These are phyloP conservation scores for Molorchus minor DNA, from an alignment of 2,888 invertebrate species.

Conservation along the genomic window DNA sequence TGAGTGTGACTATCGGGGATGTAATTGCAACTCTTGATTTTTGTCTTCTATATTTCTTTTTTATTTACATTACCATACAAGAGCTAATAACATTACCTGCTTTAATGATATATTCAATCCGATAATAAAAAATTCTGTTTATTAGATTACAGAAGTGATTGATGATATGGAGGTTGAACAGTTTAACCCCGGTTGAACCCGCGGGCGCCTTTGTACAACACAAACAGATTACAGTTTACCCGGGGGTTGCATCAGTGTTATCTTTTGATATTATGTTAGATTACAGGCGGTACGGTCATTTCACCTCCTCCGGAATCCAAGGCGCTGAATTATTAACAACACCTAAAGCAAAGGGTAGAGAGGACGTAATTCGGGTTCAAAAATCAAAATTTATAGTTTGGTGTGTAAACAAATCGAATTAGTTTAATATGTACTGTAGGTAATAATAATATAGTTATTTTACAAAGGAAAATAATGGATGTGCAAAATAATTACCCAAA, in stretches of 20 bases:
- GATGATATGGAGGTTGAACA: slow-evolving; percentile 15
- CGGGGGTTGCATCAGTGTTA: slow-evolving; percentile 19
- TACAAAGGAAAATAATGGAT: too few species aligned
- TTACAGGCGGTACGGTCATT: slow-evolving; percentile 1
- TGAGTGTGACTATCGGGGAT: too few species aligned
- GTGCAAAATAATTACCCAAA: too few species aligned
- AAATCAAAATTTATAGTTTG: not conserved
- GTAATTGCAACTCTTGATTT: too few species aligned
- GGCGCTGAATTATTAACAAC: not conserved
- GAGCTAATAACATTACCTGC: too few species aligned
- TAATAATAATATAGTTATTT: too few species aligned
- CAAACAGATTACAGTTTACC: slow-evolving; percentile 23
- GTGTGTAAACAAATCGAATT: not conserved
- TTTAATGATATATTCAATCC: too few species aligned
- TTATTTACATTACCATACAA: too few species aligned
- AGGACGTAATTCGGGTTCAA: not conserved
- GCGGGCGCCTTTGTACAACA: slow-evolving; percentile 8
- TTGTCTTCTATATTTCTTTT: too few species aligned
- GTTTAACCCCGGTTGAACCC: slow-evolving; percentile 18
- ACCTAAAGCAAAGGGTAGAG: not conserved
- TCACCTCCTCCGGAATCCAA: not conserved
- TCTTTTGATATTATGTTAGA: slow-evolving; percentile 17
- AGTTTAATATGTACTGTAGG: too few species aligned
- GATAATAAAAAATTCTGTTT: slow-evolving; percentile 4
- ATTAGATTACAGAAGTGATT: slow-evolving; percentile 25